phyloP scores from a whole-genome alignment of 1,140 invertebrate species.

The Bombus pyrosoma region DNA sequence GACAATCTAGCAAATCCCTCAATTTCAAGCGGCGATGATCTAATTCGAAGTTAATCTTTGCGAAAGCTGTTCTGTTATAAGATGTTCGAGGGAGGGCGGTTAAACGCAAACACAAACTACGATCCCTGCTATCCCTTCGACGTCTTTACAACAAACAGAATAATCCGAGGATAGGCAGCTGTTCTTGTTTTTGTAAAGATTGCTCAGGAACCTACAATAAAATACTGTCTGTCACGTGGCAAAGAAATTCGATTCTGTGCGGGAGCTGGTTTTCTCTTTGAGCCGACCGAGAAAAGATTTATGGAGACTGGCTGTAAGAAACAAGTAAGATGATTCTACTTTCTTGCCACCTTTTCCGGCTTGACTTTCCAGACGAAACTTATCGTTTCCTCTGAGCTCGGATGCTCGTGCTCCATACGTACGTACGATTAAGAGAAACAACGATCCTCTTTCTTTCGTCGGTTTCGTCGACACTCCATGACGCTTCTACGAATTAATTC shows the following conservation, averaged over 20 bases:
- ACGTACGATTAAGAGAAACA: not conserved
- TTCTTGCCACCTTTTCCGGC: constrained; percentile 36
- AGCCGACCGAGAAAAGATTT: constrained; percentile 72
- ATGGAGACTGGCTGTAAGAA: constrained; percentile 69
- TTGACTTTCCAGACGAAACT: constrained; percentile 20
- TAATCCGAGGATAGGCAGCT: constrained; percentile 52
- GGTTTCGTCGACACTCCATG: not conserved
- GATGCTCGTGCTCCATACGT: constrained; percentile 15
- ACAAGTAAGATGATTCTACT: constrained; percentile 53
- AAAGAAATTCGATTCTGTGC: constrained; percentile 67
- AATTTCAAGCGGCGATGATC: constrained; percentile 16
- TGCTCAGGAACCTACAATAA: constrained; percentile 59
- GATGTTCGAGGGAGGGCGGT: constrained; percentile 21
- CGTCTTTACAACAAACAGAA: constrained; percentile 49
- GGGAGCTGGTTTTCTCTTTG: constrained; percentile 39
- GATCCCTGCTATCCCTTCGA: constrained; percentile 31
- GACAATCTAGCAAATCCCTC: not conserved
- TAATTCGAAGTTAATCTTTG: constrained; percentile 35
- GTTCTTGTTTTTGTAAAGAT: constrained; percentile 55
- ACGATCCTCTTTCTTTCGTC: not conserved
- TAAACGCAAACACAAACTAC: constrained; percentile 32
- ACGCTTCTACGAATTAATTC: constrained; percentile 71
- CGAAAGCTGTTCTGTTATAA: constrained; percentile 30
- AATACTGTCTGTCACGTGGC: constrained; percentile 69
- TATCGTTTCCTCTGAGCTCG: constrained; percentile 3